These are phyloP conservation scores for Tolmerus cingulatus DNA, from an alignment of 2,888 invertebrate genomes.

Conservation along the genomic window DNA sequence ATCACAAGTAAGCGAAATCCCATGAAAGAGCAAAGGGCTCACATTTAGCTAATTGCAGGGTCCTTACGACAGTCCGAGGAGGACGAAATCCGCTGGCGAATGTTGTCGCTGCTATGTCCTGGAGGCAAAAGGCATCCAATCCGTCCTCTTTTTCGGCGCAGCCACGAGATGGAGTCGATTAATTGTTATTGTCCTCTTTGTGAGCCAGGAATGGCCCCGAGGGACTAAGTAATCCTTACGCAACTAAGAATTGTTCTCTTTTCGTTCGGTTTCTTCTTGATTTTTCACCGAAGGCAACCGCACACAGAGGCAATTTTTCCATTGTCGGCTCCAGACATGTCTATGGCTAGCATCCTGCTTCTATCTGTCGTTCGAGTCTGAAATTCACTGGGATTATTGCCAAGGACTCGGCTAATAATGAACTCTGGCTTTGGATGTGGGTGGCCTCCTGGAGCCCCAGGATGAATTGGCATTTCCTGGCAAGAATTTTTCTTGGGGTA, in stretches of 20 bases:
- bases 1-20: neutral
- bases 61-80: neutral
- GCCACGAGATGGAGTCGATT: conserved; percentile 21
- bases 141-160: neutral
- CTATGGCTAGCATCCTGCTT: neutral
- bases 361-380: conserved; percentile 18
- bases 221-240: conserved; percentile 34
- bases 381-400: conserved; percentile 26
- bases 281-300: neutral
- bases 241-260: conserved; percentile 1
- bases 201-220: neutral
- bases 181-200: conserved; percentile 30
- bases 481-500: neutral
- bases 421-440: conserved; percentile 22
- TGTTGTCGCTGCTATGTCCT: neutral
- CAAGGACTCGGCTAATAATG: conserved; percentile 18
- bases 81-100: neutral
- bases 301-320: neutral
- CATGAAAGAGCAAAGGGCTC: neutral
- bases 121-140: neutral
- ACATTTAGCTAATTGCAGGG: neutral
- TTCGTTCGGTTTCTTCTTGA: neutral
- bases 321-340: conserved; percentile 1
- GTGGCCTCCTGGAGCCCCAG: neutral
- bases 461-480: conserved; percentile 21